These are phyloP conservation scores for Agapornis canus DNA, from an alignment of 2,797 vertebrate species.

Conservation along the genomic window DNA sequence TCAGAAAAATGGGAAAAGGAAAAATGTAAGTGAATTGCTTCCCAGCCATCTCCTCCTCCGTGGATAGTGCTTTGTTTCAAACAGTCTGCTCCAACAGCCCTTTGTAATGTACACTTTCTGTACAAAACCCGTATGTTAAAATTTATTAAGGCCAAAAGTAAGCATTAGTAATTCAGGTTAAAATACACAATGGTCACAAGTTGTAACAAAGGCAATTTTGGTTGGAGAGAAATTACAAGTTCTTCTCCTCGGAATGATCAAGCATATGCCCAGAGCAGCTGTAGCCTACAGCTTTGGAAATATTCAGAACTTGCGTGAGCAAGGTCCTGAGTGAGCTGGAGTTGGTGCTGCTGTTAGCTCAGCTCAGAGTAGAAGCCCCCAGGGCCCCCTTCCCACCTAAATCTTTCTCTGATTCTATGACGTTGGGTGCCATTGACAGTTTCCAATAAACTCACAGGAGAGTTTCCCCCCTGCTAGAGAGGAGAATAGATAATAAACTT, in stretches of 20 bases:
- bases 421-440: neutral
- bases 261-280: neutral
- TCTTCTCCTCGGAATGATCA: neutral
- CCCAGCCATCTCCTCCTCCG: neutral
- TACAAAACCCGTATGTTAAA: neutral
- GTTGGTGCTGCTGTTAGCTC: neutral
- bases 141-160: neutral
- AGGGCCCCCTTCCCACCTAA: neutral
- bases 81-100: neutral
- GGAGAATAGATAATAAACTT: neutral
- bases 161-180: neutral
- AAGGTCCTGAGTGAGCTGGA: neutral
- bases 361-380: neutral
- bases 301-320: neutral
- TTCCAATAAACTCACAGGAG: neutral
- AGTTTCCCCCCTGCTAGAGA: neutral
- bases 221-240: neutral
- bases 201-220: neutral
- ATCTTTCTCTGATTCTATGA: neutral
- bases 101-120: neutral
- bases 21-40: neutral
- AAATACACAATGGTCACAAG: neutral
- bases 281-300: neutral
- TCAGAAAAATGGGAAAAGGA: neutral
- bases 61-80: neutral